Conservation (phyloP, 2,113 vertebrate species). For the Pyxicephalus adspersus region DNA sequence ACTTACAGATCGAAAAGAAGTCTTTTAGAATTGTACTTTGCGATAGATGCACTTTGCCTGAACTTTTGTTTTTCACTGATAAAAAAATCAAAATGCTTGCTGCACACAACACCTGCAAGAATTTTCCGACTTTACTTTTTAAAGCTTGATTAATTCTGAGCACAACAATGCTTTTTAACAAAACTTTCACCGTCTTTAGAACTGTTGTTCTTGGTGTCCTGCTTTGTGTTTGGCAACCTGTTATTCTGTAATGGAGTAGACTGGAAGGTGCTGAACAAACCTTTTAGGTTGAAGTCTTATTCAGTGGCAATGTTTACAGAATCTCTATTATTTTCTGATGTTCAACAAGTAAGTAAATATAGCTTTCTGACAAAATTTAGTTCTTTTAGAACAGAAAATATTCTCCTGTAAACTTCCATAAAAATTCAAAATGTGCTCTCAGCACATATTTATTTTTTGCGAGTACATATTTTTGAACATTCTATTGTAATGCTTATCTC, state of each 20-base stretch:
- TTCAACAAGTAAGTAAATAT: too few relatives aligned
- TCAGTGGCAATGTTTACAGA: not conserved
- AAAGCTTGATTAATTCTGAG: not conserved
- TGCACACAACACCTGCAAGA: not conserved
- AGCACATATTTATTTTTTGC: too few relatives aligned
- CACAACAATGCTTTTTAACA: not conserved
- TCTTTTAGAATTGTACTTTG: conserved; percentile 63
- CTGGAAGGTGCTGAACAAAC: not conserved
- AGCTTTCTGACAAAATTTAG: too few relatives aligned
- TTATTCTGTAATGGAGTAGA: not conserved
- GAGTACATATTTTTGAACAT: too few relatives aligned
- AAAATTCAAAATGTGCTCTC: too few relatives aligned
- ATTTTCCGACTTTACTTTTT: not conserved
- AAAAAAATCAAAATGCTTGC: conserved; percentile 8
- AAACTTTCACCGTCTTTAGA: not conserved
- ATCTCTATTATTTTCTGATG: too few relatives aligned
- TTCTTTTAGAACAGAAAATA: too few relatives aligned
- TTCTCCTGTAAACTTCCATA: too few relatives aligned
- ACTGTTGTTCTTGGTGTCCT: not conserved
- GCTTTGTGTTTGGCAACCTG: not conserved
- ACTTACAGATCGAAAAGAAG: conserved; percentile 62
- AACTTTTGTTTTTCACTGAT: conserved; percentile 61
- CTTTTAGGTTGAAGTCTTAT: not conserved
- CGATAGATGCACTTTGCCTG: conserved; percentile 60
- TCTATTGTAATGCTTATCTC: too few relatives aligned